Evolutionary conservation across 2,113 vertebrate genomes (phyloP).

Genomic region (Phyllopteryx taeniolatus): DNA sequence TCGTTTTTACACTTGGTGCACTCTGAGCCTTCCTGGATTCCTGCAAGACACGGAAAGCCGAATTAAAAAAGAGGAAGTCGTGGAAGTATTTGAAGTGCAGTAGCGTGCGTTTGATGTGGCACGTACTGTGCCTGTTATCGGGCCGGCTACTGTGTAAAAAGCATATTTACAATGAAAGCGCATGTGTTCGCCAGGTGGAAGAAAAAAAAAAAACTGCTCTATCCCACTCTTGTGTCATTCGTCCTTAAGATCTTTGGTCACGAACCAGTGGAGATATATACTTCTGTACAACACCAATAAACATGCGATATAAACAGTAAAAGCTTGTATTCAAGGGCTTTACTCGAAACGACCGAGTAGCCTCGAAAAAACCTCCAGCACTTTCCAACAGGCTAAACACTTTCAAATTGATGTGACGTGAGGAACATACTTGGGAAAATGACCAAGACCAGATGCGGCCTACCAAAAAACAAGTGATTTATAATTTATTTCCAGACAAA

Average conservation of each 20-base stretch:
- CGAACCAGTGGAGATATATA: background rate
- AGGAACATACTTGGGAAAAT: background rate
- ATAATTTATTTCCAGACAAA: background rate
- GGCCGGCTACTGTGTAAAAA: background rate
- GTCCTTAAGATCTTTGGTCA: slow-evolving; percentile 5
- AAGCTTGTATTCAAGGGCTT: background rate
- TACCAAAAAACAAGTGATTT: background rate
- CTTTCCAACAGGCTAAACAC: slow-evolving; percentile 3
- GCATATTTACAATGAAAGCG: slow-evolving; percentile 4
- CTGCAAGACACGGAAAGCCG: slow-evolving; percentile 75
- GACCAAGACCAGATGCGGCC: background rate
- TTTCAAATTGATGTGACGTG: background rate
- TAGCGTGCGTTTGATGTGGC: slow-evolving; percentile 24
- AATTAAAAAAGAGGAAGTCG: slow-evolving; percentile 3
- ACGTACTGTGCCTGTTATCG: slow-evolving; percentile 31
- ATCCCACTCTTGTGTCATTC: slow-evolving; percentile 22
- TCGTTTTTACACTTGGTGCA: slow-evolving; percentile 98
- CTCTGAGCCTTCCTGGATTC: slow-evolving; percentile 95
- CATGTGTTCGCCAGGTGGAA: slow-evolving; percentile 55
- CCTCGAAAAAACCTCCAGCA: slow-evolving; percentile 4
- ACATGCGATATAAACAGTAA: slow-evolving; percentile 26
- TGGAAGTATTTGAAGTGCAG: slow-evolving; percentile 29
- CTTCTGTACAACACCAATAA: slow-evolving; percentile 6
- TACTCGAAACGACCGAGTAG: slow-evolving; percentile 9
- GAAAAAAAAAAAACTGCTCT: slow-evolving; percentile 12